Evolutionary conservation across 2,113 vertebrate genomes (phyloP).

Genomic region (Mobula hypostoma): DNA sequence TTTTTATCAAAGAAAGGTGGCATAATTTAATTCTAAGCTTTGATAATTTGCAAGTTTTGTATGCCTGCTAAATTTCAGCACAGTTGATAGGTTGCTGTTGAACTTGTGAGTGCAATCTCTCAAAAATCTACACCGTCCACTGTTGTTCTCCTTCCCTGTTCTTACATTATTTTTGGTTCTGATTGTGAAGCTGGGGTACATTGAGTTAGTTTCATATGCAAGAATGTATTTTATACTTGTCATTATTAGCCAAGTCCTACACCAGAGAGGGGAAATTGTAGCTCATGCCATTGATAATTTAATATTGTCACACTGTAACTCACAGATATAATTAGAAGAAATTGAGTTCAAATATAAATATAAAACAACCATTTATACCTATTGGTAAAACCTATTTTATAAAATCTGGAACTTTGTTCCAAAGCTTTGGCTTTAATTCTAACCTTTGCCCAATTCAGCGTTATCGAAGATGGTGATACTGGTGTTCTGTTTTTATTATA

Average conservation of each 20-base stretch:
- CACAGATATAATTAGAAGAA: background rate
- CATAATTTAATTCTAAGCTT: background rate
- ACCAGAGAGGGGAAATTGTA: conserved; percentile 1
- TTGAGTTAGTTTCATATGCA: background rate
- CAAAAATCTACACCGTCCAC: too few species aligned
- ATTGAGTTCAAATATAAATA: background rate
- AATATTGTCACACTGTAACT: background rate
- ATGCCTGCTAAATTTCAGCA: background rate
- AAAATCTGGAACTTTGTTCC: background rate
- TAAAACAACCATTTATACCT: background rate
- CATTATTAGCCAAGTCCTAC: background rate
- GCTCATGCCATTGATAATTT: background rate
- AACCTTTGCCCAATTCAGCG: background rate
- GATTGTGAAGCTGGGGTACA: background rate
- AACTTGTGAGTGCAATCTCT: too few species aligned
- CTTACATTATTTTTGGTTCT: background rate
- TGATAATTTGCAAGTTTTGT: background rate
- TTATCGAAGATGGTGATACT: too few species aligned
- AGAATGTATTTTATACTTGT: background rate
- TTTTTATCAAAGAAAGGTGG: too few species aligned
- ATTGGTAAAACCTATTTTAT: background rate
- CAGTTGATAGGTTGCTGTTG: too few species aligned
- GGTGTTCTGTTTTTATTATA: background rate
- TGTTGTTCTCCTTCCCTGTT: background rate
- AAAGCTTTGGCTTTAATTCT: background rate